Evolutionary conservation across 2,797 vertebrate genomes (phyloP).

Genomic region (Gymnothorax reevesii): DNA sequence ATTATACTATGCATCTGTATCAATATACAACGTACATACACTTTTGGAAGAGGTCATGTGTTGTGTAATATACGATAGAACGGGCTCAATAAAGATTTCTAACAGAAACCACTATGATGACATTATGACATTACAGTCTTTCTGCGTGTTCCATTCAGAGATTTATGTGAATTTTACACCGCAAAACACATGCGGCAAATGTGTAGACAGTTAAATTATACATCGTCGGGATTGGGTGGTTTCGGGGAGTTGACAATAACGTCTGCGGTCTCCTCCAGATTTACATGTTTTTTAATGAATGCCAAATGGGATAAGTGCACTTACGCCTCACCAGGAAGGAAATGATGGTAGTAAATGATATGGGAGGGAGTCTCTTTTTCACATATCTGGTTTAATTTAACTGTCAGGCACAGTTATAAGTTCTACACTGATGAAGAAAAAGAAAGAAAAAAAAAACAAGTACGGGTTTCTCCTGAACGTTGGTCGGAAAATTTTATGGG

Average conservation of each 20-base stretch:
- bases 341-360: not conserved
- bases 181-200: not conserved
- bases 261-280: constrained; percentile 22
- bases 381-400: constrained; percentile 31
- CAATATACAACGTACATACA: not conserved
- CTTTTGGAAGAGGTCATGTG: too few relatives aligned
- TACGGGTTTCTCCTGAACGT: not conserved
- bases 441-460: not conserved
- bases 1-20: not conserved
- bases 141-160: not conserved
- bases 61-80: too few relatives aligned
- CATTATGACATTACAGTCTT: constrained; percentile 3
- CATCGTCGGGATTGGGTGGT: not conserved
- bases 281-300: constrained; percentile 34
- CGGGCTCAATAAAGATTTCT: constrained; percentile 13
- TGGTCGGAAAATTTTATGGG: not conserved
- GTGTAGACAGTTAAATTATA: constrained; percentile 11
- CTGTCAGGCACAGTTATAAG: not conserved
- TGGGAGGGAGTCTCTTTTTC: not conserved
- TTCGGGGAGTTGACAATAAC: not conserved
- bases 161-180: constrained; percentile 4
- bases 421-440: not conserved
- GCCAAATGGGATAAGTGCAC: constrained; percentile 38
- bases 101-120: constrained; percentile 6
- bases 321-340: constrained; percentile 13